Conservation (phyloP, 2,113 vertebrate genomes). For the Pedetes capensis region DNA sequence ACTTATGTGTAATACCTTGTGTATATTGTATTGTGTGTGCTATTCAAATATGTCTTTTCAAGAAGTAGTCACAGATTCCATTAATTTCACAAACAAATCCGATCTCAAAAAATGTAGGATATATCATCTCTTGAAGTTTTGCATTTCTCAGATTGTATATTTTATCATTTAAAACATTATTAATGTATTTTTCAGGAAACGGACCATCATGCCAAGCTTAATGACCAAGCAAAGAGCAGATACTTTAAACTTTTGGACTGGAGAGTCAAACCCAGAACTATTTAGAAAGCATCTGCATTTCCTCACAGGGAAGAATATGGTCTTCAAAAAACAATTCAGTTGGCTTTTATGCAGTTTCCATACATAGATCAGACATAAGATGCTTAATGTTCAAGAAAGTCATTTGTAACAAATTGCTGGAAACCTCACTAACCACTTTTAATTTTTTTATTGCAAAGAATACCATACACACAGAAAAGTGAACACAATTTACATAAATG, state of each 20-base stretch:
- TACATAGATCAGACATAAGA: not conserved
- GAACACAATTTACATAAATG: not conserved
- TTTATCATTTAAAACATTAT: slow-evolving; percentile 50
- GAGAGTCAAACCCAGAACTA: not conserved
- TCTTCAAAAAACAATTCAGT: not conserved
- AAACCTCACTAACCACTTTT: not conserved
- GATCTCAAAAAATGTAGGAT: not conserved
- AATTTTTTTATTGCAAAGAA: not conserved
- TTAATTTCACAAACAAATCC: slow-evolving; percentile 14
- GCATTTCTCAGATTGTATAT: not conserved
- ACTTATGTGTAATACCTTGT: not conserved
- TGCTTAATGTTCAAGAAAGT: not conserved
- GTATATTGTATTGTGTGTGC: not conserved
- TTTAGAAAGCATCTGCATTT: slow-evolving; percentile 20
- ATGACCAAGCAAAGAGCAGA: slow-evolving; percentile 32
- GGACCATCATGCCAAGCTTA: not conserved
- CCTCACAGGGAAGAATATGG: not conserved
- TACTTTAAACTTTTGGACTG: slow-evolving; percentile 10
- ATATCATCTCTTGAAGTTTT: slow-evolving; percentile 1
- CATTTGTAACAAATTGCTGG: not conserved
- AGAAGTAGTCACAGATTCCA: not conserved
- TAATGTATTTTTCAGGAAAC: slow-evolving; percentile 47
- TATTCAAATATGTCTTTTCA: not conserved
- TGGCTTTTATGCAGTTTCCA: slow-evolving; percentile 17
- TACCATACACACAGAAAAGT: not conserved